Base-by-base conservation (phyloP, 1,140 invertebrate genomes). In the Calephelis nemesis region DNA sequence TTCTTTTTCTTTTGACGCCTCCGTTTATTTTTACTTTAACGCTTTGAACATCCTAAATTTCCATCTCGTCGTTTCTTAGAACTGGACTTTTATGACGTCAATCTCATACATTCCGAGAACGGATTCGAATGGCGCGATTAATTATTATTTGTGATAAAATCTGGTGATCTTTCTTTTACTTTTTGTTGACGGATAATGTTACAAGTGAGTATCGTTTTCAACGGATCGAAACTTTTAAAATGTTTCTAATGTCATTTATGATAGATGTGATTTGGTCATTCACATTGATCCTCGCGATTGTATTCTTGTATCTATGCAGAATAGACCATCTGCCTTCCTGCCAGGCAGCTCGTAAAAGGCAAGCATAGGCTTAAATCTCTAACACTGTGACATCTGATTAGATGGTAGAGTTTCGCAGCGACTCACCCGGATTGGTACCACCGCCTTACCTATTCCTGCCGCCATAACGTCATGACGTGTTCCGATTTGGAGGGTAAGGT, bases 21-120 rank as follows among this genome's bases (percentile, higher is more conserved):
- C 62, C 15, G 69, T 76, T 71, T 75, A 74, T 79, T 83, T 83
- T 79, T 62, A 73, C 76, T 67, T 69, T 60, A 74, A 63, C 70
- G 63, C 73, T 77, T 80, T 78, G 75, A 76, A 81, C 65, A 79
- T 81, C 73, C 74, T 75, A 81, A 82, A 75, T 77, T 79, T 72
- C 72, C 75, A 78, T 76, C 67, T 63, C 49, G 74, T 72, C 74
- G 75, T 74, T 84, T 87, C 81, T 74, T 62, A 73, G 82, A 83
- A 84, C 69, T 75, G 54, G 71, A 78, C 70, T 78, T 70, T 70
- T 66, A 72, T 88, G 86, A 85, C 86, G 84, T 88, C 84, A 87
- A 78, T 79, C 49, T 10, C 15, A 13, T 45, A 58, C 72, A 68
- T 75, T 75, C 76, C 58, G 64, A 72, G 76, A 75, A 75, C 15